phyloP scores from a whole-genome alignment of 2,113 vertebrate species.

The Pteronura brasiliensis region DNA sequence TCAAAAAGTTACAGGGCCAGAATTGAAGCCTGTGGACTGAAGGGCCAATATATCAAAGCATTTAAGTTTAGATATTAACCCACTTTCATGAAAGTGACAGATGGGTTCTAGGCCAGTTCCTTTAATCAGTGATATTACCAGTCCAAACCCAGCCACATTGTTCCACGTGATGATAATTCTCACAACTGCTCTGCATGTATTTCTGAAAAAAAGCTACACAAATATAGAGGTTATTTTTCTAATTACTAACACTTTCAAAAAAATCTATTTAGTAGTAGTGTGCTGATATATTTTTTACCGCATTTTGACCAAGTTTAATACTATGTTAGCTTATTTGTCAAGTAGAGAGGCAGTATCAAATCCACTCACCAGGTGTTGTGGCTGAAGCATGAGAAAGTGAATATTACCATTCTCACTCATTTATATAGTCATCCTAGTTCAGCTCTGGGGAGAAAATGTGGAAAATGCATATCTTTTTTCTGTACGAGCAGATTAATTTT shows the following conservation, averaged over 20 bases:
- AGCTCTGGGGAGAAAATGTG: background rate
- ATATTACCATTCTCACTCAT: background rate
- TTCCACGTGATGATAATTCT: background rate
- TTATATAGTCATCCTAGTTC: background rate
- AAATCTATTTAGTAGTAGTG: background rate
- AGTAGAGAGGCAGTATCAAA: background rate
- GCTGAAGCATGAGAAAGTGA: background rate
- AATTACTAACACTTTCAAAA: background rate
- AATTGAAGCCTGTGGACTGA: conserved; percentile 57
- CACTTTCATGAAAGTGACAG: conserved; percentile 20
- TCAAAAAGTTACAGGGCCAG: conserved; percentile 33
- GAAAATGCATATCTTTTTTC: background rate
- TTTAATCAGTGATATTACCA: background rate
- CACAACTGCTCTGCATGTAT: background rate
- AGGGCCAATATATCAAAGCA: conserved; percentile 39
- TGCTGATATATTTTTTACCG: background rate
- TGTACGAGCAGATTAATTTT: background rate
- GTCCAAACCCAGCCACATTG: background rate
- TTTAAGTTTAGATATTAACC: conserved; percentile 51
- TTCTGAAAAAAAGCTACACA: background rate
- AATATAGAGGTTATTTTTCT: background rate
- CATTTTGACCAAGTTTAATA: background rate
- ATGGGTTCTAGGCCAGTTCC: background rate
- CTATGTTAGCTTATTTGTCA: background rate
- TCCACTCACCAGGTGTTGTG: background rate